Base-by-base conservation (phyloP, 2,888 invertebrate species). In the Drepanosiphum platanoidis region DNA sequence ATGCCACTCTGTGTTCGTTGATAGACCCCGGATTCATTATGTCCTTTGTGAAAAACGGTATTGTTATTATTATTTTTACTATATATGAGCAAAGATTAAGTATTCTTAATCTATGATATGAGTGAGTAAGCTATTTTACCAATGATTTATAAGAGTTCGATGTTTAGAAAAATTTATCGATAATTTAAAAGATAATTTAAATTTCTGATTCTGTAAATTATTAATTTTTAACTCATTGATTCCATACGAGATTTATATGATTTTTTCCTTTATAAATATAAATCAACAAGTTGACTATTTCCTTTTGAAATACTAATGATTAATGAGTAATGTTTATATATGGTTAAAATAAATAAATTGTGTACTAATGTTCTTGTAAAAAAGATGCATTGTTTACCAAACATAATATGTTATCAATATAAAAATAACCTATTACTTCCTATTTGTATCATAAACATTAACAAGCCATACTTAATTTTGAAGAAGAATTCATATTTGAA, bases 1-100 rank as follows among this genome's bases (percentile, higher is more conserved):
- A 75, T 30, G 83, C 68, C 27, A 77, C 68, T 1, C 15, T 84
- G 15, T 34, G 30, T 22, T 75, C 83, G 15, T 52, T 84, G 22
- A 77, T 84, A 30, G 83, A 84, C 77, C 36, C 75, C 8, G 75
- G 64, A 66, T 84, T 84, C 11, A 64, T 84, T 39, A 27, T 64
- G 22, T 84, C 83, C n/a, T 84, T 84, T 58, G 75, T 84, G 18
- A 75, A 84, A 84, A 84, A 84, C 13, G 83, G 83, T 83, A 71
- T 22, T 58, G 18, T 22, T 58, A 42, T 42, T 42, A 42, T 58
- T n/a, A 58, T 58, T n/a, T n/a, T n/a, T 58, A 58, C 22, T 58
- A 58, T 58, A 22, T 58, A 58, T 61, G 46, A 13, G 46, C 18
- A 46, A 58, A 22, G 42, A 9, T 42, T 42, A 9, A 42, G 5